These are phyloP conservation scores for Zenarchopterus dispar DNA, from an alignment of 2,797 vertebrate genomes.

Conservation along the genomic window DNA sequence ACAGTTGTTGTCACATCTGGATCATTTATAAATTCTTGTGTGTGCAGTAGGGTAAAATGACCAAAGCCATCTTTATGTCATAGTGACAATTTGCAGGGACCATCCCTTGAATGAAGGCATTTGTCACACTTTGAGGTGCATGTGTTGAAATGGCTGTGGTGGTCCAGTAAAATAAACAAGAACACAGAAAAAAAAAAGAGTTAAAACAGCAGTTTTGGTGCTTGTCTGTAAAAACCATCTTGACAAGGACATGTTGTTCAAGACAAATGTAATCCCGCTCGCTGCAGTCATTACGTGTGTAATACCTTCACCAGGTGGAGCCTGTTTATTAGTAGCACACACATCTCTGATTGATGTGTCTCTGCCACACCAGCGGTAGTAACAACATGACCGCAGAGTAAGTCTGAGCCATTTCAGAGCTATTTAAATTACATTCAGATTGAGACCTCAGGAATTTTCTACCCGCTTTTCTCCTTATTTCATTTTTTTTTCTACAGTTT, in stretches of 20 bases:
- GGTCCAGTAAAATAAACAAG: slow-evolving; percentile 27
- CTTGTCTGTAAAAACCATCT: too few relatives aligned
- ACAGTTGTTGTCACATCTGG: slow-evolving; percentile 9
- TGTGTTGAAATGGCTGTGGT: slow-evolving; percentile 30
- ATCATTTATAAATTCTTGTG: slow-evolving; percentile 40
- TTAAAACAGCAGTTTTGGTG: slow-evolving; percentile 28
- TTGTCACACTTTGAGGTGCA: slow-evolving; percentile 16
- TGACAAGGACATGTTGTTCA: slow-evolving; percentile 13
- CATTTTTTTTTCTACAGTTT: slow-evolving; percentile 40
- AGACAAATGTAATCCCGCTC: slow-evolving; percentile 30
- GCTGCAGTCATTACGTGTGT: slow-evolving; percentile 49
- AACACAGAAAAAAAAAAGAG: slow-evolving; percentile 13
- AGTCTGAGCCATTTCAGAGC: slow-evolving; percentile 57
- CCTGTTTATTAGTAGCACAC: slow-evolving; percentile 44
- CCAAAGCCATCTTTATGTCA: slow-evolving; percentile 23
- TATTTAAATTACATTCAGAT: slow-evolving; percentile 65
- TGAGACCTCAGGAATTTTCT: slow-evolving; percentile 59
- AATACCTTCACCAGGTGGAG: slow-evolving; percentile 36
- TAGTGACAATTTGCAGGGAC: slow-evolving; percentile 43
- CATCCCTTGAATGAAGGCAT: slow-evolving; percentile 33
- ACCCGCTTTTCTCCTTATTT: slow-evolving; percentile 51
- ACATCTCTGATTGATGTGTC: slow-evolving; percentile 43
- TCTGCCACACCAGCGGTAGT: slow-evolving; percentile 47
- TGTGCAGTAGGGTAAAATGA: slow-evolving; percentile 34
- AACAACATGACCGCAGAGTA: slow-evolving; percentile 48